Conservation (phyloP, 2,113 vertebrate species). For the Oxyruncus cristatus region DNA sequence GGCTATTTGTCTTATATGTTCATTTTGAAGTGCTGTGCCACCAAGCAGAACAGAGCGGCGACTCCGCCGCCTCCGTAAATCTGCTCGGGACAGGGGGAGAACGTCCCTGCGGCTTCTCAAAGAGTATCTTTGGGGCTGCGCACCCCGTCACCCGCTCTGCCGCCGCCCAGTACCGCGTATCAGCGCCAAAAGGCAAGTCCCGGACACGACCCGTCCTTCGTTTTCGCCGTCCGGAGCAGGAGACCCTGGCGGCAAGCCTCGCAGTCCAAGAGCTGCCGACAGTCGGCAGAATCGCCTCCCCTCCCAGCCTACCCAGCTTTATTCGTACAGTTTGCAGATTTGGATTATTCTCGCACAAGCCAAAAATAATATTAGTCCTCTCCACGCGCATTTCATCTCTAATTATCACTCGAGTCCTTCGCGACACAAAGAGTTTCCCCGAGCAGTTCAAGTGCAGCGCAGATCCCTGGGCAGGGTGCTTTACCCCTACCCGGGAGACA, state of each 20-base stretch:
- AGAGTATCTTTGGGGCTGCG: background rate
- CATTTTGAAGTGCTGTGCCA: background rate
- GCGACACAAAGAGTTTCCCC: conserved; percentile 7
- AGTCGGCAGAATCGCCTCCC: background rate
- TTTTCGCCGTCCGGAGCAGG: background rate
- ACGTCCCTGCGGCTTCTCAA: background rate
- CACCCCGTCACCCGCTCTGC: background rate
- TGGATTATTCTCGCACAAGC: conserved; percentile 15
- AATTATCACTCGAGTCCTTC: conserved; percentile 51
- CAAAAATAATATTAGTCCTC: conserved; percentile 59
- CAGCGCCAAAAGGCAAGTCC: background rate
- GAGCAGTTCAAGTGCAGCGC: background rate
- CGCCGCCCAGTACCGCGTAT: background rate
- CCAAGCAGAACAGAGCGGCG: background rate
- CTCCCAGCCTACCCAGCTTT: background rate
- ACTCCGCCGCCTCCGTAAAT: background rate
- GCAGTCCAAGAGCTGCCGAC: background rate
- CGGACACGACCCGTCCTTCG: background rate
- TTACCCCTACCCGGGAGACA: background rate
- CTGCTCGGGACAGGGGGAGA: background rate
- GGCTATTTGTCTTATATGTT: background rate
- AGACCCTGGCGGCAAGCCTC: background rate
- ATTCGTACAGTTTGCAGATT: background rate
- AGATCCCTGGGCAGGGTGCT: background rate
- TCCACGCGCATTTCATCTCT: conserved; percentile 38